Conservation (phyloP, 2,888 invertebrate genomes). For the Synanthedon tipuliformis region DNA sequence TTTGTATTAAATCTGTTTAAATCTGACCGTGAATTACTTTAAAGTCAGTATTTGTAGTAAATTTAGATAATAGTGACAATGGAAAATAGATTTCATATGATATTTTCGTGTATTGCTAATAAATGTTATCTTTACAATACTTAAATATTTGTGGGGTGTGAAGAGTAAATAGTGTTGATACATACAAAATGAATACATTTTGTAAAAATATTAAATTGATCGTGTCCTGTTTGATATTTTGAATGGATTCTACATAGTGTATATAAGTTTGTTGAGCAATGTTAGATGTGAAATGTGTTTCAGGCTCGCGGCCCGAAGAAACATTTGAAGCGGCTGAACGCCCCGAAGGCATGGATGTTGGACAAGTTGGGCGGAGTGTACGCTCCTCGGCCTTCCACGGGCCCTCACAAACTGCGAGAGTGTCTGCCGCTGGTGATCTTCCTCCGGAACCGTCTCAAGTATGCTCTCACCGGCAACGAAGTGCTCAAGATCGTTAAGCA, state of each 20-base stretch:
- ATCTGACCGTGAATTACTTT: constrained; percentile 19
- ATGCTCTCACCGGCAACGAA: constrained; percentile 96
- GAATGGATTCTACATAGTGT: no score
- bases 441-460: constrained; percentile 96
- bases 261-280: background rate
- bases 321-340: constrained; percentile 98
- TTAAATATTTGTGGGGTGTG: no score
- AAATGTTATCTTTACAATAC: no score
- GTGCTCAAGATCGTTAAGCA: constrained; percentile 99
- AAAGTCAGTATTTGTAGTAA: background rate
- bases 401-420: constrained; percentile 98
- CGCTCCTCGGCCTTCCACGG: constrained; percentile 96
- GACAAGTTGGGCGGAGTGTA: constrained; percentile 98
- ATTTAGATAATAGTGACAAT: background rate
- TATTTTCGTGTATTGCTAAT: background rate
- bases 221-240: no score
- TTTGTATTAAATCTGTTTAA: constrained; percentile 30
- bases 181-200: no score
- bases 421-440: constrained; percentile 97
- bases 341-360: constrained; percentile 99
- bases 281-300: constrained; percentile 12
- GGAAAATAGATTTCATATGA: background rate
- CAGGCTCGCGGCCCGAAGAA: constrained; percentile 99
- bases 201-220: no score
- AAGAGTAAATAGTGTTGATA: no score